phyloP scores from a whole-genome alignment of 2,888 invertebrate species.

The Nemotelus nigrinus region DNA sequence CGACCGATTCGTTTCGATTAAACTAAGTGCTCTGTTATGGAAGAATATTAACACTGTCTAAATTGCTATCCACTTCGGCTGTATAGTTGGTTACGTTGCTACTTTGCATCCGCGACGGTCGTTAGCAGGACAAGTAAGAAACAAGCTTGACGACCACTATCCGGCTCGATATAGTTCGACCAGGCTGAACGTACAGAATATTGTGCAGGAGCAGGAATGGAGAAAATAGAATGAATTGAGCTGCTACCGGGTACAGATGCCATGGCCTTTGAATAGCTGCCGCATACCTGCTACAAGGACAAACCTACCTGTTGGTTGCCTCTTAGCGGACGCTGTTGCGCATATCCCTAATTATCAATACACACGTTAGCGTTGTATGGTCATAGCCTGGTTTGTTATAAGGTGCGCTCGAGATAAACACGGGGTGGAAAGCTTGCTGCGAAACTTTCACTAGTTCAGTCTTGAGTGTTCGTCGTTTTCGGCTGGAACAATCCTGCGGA shows the following conservation, averaged over 20 bases:
- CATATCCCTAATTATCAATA: conserved; percentile 28
- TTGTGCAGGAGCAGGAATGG: too few relatives aligned
- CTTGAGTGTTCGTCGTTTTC: conserved; percentile 41
- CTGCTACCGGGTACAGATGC: conserved; percentile 8
- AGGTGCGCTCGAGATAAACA: not conserved
- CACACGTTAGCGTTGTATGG: not conserved
- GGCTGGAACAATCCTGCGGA: conserved; percentile 40
- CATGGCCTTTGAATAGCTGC: not conserved
- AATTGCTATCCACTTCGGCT: too few relatives aligned
- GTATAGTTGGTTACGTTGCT: too few relatives aligned
- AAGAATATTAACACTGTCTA: too few relatives aligned
- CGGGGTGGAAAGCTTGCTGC: conserved; percentile 11
- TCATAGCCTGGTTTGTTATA: not conserved
- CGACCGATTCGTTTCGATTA: too few relatives aligned
- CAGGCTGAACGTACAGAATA: too few relatives aligned
- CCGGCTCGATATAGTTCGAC: too few relatives aligned
- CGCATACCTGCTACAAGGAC: conserved; percentile 31
- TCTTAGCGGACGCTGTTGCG: conserved; percentile 22
- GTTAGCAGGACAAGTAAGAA: too few relatives aligned
- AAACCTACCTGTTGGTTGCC: conserved; percentile 36
- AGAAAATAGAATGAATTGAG: not conserved
- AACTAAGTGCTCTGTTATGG: too few relatives aligned
- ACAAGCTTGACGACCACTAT: too few relatives aligned
- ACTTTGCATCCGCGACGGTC: too few relatives aligned
- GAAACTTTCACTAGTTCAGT: conserved; percentile 39